These are phyloP conservation scores for Agapornis canus DNA, from an alignment of 2,797 vertebrate genomes.

Conservation along the genomic window DNA sequence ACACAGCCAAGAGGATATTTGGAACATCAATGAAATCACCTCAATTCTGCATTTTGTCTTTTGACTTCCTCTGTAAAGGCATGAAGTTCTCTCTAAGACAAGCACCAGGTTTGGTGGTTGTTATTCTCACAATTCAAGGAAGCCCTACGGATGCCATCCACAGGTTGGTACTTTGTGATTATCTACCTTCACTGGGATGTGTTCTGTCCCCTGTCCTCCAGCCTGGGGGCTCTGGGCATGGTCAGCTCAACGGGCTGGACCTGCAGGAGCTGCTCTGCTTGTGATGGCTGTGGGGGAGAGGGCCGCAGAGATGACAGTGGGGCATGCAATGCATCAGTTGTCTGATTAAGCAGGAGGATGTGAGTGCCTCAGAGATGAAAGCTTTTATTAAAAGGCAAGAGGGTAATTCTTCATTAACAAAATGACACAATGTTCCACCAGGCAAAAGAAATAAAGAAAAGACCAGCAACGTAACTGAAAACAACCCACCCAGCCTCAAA, in stretches of 20 bases:
- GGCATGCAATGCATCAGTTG: background rate
- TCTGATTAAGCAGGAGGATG: background rate
- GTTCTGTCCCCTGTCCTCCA: background rate
- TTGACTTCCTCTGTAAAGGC: background rate
- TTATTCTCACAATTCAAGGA: background rate
- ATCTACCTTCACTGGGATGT: background rate
- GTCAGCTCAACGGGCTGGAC: background rate
- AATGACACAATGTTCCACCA: background rate
- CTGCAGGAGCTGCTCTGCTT: background rate
- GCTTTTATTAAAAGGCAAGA: background rate
- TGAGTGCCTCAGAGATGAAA: background rate
- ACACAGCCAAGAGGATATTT: rapidly evolving
- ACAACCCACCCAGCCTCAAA: background rate
- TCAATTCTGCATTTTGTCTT: background rate
- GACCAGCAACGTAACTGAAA: background rate
- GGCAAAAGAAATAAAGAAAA: too few species aligned
- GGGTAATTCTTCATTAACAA: background rate
- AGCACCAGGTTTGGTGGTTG: background rate
- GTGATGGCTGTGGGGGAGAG: background rate
- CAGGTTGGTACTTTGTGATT: background rate
- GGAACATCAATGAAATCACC: background rate
- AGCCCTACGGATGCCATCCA: background rate
- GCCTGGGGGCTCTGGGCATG: background rate
- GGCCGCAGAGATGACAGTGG: rapidly evolving
- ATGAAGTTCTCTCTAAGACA: background rate